phyloP scores from a whole-genome alignment of 2,888 invertebrate species.

The Brenthis hecate region DNA sequence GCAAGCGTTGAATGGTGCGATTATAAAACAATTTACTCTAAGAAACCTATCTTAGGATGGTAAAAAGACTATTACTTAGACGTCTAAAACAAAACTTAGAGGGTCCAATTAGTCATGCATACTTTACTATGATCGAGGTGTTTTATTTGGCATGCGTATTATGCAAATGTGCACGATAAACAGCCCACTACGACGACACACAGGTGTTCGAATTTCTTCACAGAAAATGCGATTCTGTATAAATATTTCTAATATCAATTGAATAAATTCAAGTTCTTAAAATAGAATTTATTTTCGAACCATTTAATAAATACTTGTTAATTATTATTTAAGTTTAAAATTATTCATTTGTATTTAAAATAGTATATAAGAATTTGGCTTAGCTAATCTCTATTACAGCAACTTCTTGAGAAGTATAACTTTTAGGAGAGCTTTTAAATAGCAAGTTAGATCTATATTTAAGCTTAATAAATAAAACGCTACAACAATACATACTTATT shows the following conservation, averaged over 20 bases:
- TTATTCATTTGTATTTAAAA: too few relatives aligned
- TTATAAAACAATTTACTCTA: neutral
- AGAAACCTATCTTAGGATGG: neutral
- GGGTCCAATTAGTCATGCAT: constrained; percentile 59
- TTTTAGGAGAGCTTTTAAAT: too few relatives aligned
- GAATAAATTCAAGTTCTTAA: neutral
- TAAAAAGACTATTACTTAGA: constrained; percentile 21
- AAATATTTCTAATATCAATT: constrained; percentile 12
- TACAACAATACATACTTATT: too few relatives aligned
- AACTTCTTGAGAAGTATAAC: too few relatives aligned
- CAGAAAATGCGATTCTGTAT: constrained; percentile 37
- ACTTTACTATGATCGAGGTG: constrained; percentile 59
- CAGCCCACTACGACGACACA: constrained; percentile 46
- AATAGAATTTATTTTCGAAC: too few relatives aligned
- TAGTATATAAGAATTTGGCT: too few relatives aligned
- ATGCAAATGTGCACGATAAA: constrained; percentile 66
- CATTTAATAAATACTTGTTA: too few relatives aligned
- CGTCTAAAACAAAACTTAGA: constrained; percentile 28
- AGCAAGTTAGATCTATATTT: too few relatives aligned
- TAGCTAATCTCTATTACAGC: too few relatives aligned
- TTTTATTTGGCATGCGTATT: constrained; percentile 57
- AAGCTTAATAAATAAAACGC: too few relatives aligned
- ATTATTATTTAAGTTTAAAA: too few relatives aligned
- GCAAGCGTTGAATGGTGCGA: neutral
- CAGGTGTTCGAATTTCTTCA: constrained; percentile 51